These are phyloP conservation scores for Tupaia tana DNA, from an alignment of 2,113 vertebrate species.

Conservation along the genomic window DNA sequence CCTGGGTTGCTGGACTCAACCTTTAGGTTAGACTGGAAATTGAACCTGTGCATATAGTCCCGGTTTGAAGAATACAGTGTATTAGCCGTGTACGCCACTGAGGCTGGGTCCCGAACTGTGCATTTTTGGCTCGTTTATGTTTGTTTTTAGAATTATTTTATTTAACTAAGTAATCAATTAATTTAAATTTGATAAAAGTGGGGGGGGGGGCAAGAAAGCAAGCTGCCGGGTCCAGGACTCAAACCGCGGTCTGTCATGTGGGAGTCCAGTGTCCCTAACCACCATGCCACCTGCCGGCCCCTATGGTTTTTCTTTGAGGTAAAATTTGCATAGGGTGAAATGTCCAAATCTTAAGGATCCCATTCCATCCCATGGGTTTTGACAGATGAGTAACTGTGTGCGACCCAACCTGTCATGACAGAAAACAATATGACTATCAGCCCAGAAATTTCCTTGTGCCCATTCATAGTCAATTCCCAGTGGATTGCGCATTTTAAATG, in stretches of 20 bases:
- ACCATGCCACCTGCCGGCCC: too few species aligned
- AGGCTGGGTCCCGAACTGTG: background rate
- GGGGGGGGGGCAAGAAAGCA: too few species aligned
- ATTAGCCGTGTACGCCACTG: too few species aligned
- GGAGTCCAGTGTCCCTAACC: too few species aligned
- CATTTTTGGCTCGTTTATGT: background rate
- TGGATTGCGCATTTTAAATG: background rate
- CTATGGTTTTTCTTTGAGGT: background rate
- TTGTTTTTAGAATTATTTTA: background rate
- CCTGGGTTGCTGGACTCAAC: too few species aligned
- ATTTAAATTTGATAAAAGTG: too few species aligned
- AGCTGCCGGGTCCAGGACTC: too few species aligned
- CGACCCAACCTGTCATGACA: background rate
- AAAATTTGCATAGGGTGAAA: constrained; percentile 30
- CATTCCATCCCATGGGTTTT: background rate
- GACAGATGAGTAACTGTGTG: background rate
- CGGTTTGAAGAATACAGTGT: too few species aligned
- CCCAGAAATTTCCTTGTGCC: background rate
- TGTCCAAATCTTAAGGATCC: background rate
- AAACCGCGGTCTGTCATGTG: too few species aligned
- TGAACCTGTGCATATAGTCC: too few species aligned
- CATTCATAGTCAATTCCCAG: background rate
- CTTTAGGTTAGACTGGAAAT: too few species aligned
- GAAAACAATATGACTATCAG: background rate
- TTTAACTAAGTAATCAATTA: too few species aligned